Evolutionary conservation across 2,797 vertebrate species (phyloP).

Genomic region (Lepilemur septentrionalis): DNA sequence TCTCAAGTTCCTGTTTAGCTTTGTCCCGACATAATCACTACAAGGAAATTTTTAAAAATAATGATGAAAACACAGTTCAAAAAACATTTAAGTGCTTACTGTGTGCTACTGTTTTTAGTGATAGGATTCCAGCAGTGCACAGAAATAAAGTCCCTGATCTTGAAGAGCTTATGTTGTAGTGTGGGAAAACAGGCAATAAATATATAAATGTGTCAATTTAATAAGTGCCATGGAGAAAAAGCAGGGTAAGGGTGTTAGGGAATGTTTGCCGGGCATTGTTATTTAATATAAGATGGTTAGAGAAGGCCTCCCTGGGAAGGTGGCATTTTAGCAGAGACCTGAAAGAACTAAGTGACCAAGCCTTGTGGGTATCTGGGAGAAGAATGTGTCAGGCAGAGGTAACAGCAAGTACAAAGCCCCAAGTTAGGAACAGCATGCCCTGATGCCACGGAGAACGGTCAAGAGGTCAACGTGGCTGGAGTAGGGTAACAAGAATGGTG

Average conservation of each 20-base stretch:
- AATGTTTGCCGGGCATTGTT: neutral
- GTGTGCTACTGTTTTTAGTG: neutral
- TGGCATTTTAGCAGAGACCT: conserved; percentile 25
- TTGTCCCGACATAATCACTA: neutral
- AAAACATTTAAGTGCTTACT: neutral
- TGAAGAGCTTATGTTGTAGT: neutral
- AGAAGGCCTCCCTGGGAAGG: neutral
- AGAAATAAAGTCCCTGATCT: neutral
- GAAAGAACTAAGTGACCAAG: conserved; percentile 20
- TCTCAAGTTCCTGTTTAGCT: neutral
- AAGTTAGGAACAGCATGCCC: neutral
- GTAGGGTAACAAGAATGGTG: conserved; percentile 9
- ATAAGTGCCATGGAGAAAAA: neutral
- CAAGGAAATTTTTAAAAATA: neutral
- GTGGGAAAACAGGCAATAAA: neutral
- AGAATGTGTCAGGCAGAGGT: conserved; percentile 4
- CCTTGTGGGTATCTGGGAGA: neutral
- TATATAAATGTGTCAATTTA: neutral
- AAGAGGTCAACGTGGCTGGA: neutral
- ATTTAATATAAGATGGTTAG: conserved; percentile 8
- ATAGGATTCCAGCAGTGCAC: neutral
- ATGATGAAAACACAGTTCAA: neutral
- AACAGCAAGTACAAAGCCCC: neutral
- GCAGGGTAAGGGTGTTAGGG: neutral
- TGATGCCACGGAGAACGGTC: neutral